Conservation (phyloP, 53 echinoderm and acorn worm species). For the Paracentrotus lividus region DNA sequence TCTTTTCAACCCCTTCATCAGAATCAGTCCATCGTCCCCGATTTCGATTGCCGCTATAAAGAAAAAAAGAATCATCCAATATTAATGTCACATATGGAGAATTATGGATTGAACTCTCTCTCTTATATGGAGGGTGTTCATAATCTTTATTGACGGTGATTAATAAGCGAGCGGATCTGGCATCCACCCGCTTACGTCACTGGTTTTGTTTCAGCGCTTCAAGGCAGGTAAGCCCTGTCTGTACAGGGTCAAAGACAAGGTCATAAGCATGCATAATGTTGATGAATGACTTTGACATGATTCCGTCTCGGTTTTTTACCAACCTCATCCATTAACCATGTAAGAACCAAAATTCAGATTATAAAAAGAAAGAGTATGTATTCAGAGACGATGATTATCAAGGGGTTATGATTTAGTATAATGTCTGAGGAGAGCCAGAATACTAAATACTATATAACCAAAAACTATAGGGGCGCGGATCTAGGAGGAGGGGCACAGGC, state of each 20-base stretch:
- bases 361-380: not conserved
- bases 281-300: constrained; percentile 10
- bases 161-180: constrained; percentile 32
- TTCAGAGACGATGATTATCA: not conserved
- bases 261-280: constrained; percentile 15
- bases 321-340: not conserved
- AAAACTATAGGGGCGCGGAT: too few relatives aligned
- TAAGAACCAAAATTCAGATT: not conserved
- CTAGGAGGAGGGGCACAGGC: too few relatives aligned
- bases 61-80: constrained; percentile 22
- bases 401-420: not conserved
- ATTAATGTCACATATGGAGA: constrained; percentile 40
- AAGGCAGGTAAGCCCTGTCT: constrained; percentile 23
- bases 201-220: constrained; percentile 39
- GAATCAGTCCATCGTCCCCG: not conserved
- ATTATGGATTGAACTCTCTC: not conserved
- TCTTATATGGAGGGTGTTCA: constrained; percentile 20
- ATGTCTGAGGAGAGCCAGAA: too few relatives aligned
- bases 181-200: constrained; percentile 13
- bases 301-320: not conserved
- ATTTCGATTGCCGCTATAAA: too few relatives aligned
- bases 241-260: constrained; percentile 29
- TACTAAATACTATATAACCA: too few relatives aligned
- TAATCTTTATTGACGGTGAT: constrained; percentile 43
- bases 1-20: not conserved